Percentiles rank a stretch among this genome's conserved stretches.
phyloP scores from a whole-genome alignment of 2,888 invertebrate species.

The Andrena bicolor region DNA sequence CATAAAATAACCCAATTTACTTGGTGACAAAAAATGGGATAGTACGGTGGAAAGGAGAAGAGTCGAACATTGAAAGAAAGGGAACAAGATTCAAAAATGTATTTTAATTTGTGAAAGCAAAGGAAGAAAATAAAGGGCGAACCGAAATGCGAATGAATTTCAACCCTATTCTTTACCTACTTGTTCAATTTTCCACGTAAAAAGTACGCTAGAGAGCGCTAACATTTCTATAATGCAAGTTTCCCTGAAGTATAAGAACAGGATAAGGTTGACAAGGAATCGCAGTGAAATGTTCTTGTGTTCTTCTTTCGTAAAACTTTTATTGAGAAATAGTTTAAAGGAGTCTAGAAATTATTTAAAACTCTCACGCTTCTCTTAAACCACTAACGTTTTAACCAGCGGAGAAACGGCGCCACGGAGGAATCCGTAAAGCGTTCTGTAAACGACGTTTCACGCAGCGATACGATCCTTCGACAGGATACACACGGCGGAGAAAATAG shows the following conservation, averaged over 20 bases:
- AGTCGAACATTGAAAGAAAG: too few species aligned
- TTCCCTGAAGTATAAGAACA: too few species aligned
- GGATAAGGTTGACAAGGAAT: too few species aligned
- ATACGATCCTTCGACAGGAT: slow-evolving; percentile 10
- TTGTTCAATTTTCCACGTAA: not conserved
- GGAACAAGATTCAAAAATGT: too few species aligned
- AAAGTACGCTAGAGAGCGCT: too few species aligned
- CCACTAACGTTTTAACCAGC: slow-evolving; percentile 52
- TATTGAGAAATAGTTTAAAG: slow-evolving; percentile 74
- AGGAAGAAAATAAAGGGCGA: too few species aligned
- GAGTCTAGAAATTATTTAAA: slow-evolving; percentile 68
- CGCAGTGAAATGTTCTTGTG: not conserved
- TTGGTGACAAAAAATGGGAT: not conserved
- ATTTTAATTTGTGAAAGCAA: not conserved
- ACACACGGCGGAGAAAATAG: slow-evolving; percentile 32
- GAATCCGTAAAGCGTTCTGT: slow-evolving; percentile 11
- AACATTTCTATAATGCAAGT: too few species aligned
- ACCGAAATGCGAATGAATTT: not conserved
- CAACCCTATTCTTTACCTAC: too few species aligned
- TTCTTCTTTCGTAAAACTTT: slow-evolving; percentile 54
- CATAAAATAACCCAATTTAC: too few species aligned
- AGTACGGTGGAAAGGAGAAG: too few species aligned
- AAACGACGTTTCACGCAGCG: slow-evolving; percentile 8
- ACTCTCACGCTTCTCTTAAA: slow-evolving; percentile 65
- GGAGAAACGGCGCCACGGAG: slow-evolving; percentile 28